Base-by-base conservation (phyloP, 2,888 invertebrate genomes). In the Mythimna albipuncta region DNA sequence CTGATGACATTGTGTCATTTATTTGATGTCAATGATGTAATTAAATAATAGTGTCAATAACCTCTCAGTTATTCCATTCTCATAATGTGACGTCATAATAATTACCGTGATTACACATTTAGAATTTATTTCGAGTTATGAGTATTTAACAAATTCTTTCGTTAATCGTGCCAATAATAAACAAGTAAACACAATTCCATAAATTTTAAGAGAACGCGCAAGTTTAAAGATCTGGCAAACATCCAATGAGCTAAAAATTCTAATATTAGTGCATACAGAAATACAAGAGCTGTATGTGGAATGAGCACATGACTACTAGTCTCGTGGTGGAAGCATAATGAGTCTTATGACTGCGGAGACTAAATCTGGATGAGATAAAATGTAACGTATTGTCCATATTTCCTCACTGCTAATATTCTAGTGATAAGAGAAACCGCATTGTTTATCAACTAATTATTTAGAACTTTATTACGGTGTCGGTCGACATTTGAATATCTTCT, bases 241-340 rank as follows among this genome's bases (percentile, higher is more conserved):
- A 80, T 93, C 96, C 96, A 96, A 91, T 88, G 90, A 88, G 91
- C 94, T 93, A 93, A 95, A 95, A 94, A 92, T 89, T 93, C 96
- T 95, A 95, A 94, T 93, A 95, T 93, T 96, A 96, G 94, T 92
- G 86, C 89, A 91, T 85, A 91, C 93, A 93, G 91, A 95, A 94
- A 94, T 94, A 95, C 90, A 91, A 91, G 91, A 88, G 90, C 84
- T 87, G 89, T 90, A 90, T 92, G 91, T 90, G 92, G 91, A 93
- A 92, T 90, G 93, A 90, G 94, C 96, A 94, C 95, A 95, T 95
- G 95, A 96, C 91, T 91, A 85, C 87, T 86, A 85, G 85, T 91
- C 92, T 87, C 89, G 91, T 89, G 89, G 86, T 88, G 81, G 79
- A 44, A 68, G 72, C 69, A 86, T 72, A 79, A 75, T 79, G 81